Evolutionary conservation across 2,113 vertebrate species (phyloP), one percentile per base, ranked within the genome.

Genomic region (Vicugna pacos): DNA sequence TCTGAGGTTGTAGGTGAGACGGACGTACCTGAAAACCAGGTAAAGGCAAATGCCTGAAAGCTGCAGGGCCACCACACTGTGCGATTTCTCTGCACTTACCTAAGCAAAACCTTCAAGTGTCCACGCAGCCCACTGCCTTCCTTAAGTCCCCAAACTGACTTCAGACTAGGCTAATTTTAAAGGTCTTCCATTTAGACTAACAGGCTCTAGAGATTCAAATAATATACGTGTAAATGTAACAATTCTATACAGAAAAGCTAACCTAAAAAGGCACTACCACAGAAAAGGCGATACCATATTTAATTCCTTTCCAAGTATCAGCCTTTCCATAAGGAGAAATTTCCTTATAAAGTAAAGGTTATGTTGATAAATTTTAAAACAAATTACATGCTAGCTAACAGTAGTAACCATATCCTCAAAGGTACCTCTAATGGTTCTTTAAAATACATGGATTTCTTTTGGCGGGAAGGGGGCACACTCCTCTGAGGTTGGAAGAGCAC

Each of bases 71-170:
- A 70, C 65, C 32, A 67, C 4, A 46, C 35, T 64, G 5, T 16
- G 32, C 6, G 77, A 88, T 26, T 93, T 38, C n/a, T 94, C 58
- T 65, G 67, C 20, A 60, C 60, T 62, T 91, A 83, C 72, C 83
- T 90, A 80, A 87, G 64, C 69, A 54, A 67, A 89, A 82, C 50
- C 62, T 54, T 69, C 38, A 72, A 82, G 62, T 92, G 48, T 89
- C 89, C 38, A 38, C 15, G 52, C 3, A 77, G 64, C 8, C 54
- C 11, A 60, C 73, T 60, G 32, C 17, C 26, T 62, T 48, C 79
- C 84, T 90, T 46, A 62, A 83, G 60, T 17, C 46, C 54, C 56
- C 58, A 42, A 65, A 58, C 14, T 64, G 35, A 38, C 83, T 19
- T 84, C 7, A 87, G 32, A 88, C 62, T 32, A 32, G 2, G 54